Evolutionary conservation across 2,113 vertebrate genomes (phyloP).

Genomic region (Salvelinus alpinus): DNA sequence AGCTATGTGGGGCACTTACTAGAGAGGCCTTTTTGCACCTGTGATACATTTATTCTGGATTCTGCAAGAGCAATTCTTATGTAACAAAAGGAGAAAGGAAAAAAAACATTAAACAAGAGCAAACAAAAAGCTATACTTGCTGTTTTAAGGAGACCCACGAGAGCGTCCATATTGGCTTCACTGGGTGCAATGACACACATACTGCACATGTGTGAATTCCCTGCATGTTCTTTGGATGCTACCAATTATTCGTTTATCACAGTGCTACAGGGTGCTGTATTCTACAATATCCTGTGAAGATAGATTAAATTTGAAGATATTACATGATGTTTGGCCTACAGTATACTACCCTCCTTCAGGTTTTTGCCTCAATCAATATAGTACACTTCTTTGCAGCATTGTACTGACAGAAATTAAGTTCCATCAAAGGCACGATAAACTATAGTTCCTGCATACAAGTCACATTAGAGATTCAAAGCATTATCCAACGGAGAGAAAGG

Average conservation of each 20-base stretch:
- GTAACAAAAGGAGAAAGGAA: constrained; percentile 3
- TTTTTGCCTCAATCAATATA: constrained; percentile 51
- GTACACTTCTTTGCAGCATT: constrained; percentile 48
- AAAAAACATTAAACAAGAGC: background rate
- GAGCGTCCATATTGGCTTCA: background rate
- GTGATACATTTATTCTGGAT: constrained; percentile 36
- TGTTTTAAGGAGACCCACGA: background rate
- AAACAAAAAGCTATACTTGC: constrained; percentile 19
- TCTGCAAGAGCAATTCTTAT: constrained; percentile 2
- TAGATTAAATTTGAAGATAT: constrained; percentile 2
- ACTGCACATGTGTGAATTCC: background rate
- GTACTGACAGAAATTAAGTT: constrained; percentile 61
- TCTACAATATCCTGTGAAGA: background rate
- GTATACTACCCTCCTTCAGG: constrained; percentile 3
- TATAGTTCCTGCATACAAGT: constrained; percentile 56
- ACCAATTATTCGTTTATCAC: background rate
- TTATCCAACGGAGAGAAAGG: constrained; percentile 72
- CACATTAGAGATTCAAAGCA: constrained; percentile 73
- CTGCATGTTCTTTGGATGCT: background rate
- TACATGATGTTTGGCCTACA: background rate
- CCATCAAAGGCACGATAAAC: constrained; percentile 65
- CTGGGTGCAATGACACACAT: background rate
- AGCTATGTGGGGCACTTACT: constrained; percentile 48
- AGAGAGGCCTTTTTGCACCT: constrained; percentile 59
- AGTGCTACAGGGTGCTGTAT: background rate